Evolutionary conservation across 2,113 vertebrate genomes (phyloP), one percentile per base, ranked within the genome.

Genomic region (Bufo bufo): DNA sequence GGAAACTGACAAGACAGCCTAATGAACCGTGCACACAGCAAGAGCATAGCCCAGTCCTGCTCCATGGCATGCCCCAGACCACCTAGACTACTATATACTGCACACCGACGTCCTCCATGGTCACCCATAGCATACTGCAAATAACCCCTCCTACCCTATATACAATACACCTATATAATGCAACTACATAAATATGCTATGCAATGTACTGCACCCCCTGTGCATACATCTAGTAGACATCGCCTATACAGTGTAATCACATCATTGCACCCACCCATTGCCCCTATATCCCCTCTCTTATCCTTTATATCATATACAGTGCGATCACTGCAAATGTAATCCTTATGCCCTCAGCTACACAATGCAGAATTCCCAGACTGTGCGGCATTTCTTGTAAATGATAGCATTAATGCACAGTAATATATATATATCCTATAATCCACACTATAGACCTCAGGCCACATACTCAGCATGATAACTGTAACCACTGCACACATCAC

Each of bases 1-100:
- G 97, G 97, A 96, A 95, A 97, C 96, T 95, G 97, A 97, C 96
- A 97, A 97, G 96, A 94, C 95, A 92, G 93, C 92, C 94, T 96
- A 98, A 97, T 97, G 97, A 98, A 97, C 94, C 96, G 94, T 95
- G 96, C 91, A 97, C 95, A 94, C 91, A 93, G 93, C 93, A 93
- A 95, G 96, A 96, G 94, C 96, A 96, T 93, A 94, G 95, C 92
- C 92, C 95, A 94, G 93, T 94, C 92, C 93, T 91, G 94, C 88
- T 78, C 93, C 91, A 90, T 75, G 58, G 1, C 91, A 94, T 91
- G 87, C 91, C 81, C 85, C 5, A 80, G 94, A 95, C 95, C 93
- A 94, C 93, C 93, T 94, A 94, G 94, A 91, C 84, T 63, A 43
- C 65, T 43, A 50, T 3, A 47, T 58, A 83, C 47, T 17, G 17